phyloP scores from a whole-genome alignment of 30 jellyfish, hydroid and myxozoan genomes.

The Chironex yamaguchii region DNA sequence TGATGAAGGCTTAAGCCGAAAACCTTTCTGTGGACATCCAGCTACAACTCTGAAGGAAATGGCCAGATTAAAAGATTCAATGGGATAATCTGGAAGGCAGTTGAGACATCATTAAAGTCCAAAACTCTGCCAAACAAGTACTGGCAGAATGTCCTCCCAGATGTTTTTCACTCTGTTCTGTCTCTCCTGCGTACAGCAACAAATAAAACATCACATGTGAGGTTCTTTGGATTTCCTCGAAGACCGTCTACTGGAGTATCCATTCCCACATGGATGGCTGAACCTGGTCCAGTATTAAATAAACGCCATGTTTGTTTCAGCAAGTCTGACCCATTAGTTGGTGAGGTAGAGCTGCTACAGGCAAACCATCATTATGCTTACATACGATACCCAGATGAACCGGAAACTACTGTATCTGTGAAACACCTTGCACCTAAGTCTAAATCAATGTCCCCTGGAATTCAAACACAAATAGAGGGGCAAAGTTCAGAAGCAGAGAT shows the following conservation, averaged over 20 bases:
- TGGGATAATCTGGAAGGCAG: slow-evolving; percentile 57
- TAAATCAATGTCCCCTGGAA: too few species aligned
- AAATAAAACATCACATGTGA: slow-evolving; percentile 62
- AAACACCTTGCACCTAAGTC: background rate
- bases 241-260: background rate
- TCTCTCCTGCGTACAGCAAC: slow-evolving; percentile 40
- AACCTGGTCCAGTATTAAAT: background rate
- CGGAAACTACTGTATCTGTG: background rate
- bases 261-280: background rate
- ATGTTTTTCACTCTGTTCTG: slow-evolving; percentile 45
- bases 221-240: slow-evolving; percentile 10
- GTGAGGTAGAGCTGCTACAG: background rate
- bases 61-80: slow-evolving; percentile 54
- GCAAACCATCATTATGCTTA: background rate
- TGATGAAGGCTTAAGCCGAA: too few species aligned
- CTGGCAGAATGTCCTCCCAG: slow-evolving; percentile 66
- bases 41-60: slow-evolving; percentile 2
- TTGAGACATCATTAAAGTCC: slow-evolving; percentile 5
- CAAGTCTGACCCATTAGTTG: background rate
- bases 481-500: too few species aligned
- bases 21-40: too few species aligned
- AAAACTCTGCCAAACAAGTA: slow-evolving; percentile 1
- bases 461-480: too few species aligned
- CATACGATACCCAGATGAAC: background rate
- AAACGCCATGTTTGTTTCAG: background rate